These are phyloP conservation scores for Scrobipalpa atriplicella DNA, from an alignment of 2,888 invertebrate genomes.

Conservation along the genomic window DNA sequence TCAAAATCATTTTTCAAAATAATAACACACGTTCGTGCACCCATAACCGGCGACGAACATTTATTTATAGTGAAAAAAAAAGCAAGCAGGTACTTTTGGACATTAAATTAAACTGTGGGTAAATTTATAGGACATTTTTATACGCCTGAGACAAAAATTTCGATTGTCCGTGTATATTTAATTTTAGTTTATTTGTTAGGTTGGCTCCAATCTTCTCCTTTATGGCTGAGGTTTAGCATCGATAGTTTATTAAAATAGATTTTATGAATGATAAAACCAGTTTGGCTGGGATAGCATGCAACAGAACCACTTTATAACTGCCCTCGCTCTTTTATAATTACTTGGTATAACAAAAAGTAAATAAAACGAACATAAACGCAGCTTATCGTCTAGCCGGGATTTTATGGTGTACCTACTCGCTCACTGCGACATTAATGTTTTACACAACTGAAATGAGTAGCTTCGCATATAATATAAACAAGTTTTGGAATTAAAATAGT, in stretches of 20 bases:
- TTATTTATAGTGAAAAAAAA: constrained; percentile 77
- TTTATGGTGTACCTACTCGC: constrained; percentile 24
- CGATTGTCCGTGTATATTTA: constrained; percentile 82
- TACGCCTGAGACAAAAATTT: constrained; percentile 82
- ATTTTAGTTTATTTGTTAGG: constrained; percentile 82
- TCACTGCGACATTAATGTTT: constrained; percentile 26
- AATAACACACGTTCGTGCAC: constrained; percentile 74
- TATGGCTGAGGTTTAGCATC: constrained; percentile 74
- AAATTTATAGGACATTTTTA: constrained; percentile 83
- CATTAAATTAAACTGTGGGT: constrained; percentile 82
- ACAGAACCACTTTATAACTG: constrained; percentile 53
- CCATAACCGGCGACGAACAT: constrained; percentile 76
- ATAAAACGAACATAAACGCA: constrained; percentile 22
- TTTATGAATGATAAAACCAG: constrained; percentile 77
- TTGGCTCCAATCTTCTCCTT: constrained; percentile 76
- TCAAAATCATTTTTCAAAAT: constrained; percentile 79
- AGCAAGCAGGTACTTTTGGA: constrained; percentile 80
- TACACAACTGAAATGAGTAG: constrained; percentile 15
- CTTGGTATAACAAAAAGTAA: constrained; percentile 25
- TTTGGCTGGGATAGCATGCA: constrained; percentile 52
- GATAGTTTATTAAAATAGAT: constrained; percentile 79
- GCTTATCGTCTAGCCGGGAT: constrained; percentile 16
- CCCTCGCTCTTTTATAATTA: constrained; percentile 23
- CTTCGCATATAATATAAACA: not conserved
- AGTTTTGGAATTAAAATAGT: not conserved